phyloP scores from a whole-genome alignment of 2,888 invertebrate genomes.

The Portevinia maculata region DNA sequence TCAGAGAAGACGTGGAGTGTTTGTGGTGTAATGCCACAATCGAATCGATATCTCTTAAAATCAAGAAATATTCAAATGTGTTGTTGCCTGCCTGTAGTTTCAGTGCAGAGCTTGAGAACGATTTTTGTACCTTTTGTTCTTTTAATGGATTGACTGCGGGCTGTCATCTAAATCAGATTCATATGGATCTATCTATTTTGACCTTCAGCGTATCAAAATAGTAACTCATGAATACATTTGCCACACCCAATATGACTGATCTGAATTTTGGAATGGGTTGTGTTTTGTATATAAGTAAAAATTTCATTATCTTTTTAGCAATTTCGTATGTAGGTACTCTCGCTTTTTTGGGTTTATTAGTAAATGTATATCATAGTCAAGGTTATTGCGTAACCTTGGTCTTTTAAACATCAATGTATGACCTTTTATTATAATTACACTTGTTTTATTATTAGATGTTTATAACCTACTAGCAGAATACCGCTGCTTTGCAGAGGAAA shows the following conservation, averaged over 20 bases:
- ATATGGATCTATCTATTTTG: slow-evolving; percentile 13
- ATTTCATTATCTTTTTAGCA: slow-evolving; percentile 14
- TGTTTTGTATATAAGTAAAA: neutral
- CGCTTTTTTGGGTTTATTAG: slow-evolving; percentile 6
- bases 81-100: slow-evolving; percentile 24
- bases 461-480: no score
- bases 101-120: slow-evolving; percentile 22
- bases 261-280: neutral
- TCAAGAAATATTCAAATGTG: slow-evolving; percentile 7
- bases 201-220: slow-evolving; percentile 54
- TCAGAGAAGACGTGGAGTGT: slow-evolving; percentile 27
- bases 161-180: slow-evolving; percentile 51
- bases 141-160: slow-evolving; percentile 28
- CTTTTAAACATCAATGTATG: neutral
- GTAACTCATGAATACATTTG: slow-evolving; percentile 36
- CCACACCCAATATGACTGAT: slow-evolving; percentile 52
- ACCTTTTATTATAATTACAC: neutral
- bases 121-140: slow-evolving; percentile 42
- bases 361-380: neutral
- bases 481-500: no score
- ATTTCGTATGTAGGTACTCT: slow-evolving; percentile 16
- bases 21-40: slow-evolving; percentile 33
- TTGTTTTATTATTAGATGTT: no score
- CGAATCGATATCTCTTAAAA: slow-evolving; percentile 43
- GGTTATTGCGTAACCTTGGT: neutral